Evolutionary conservation across 2,888 invertebrate genomes (phyloP).

Genomic region (Petrolisthes manimaculis): DNA sequence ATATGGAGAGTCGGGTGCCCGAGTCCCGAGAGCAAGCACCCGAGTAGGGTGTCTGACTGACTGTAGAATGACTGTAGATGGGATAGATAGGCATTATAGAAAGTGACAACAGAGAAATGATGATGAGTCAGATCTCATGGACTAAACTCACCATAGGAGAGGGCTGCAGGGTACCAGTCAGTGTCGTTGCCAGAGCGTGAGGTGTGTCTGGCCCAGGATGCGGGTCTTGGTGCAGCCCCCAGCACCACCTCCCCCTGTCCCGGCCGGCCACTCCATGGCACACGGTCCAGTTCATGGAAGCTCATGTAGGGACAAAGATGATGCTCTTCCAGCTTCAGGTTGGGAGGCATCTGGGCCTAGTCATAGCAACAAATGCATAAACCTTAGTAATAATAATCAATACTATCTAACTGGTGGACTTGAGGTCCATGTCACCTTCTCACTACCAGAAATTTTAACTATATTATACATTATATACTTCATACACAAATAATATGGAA

Average conservation of each 20-base stretch:
- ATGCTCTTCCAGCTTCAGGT: slow-evolving; percentile 41
- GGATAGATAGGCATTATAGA: too few relatives aligned
- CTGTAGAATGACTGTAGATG: too few relatives aligned
- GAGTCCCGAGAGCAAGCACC: too few relatives aligned
- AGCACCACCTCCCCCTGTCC: slow-evolving; percentile 46
- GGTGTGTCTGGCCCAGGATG: slow-evolving; percentile 61
- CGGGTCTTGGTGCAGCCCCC: slow-evolving; percentile 48
- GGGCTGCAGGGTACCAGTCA: slow-evolving; percentile 63
- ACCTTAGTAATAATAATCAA: background rate
- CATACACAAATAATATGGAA: too few relatives aligned
- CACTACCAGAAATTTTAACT: too few relatives aligned
- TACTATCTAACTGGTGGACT: too few relatives aligned
- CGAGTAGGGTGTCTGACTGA: too few relatives aligned
- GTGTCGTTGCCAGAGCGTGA: slow-evolving; percentile 57
- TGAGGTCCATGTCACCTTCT: too few relatives aligned
- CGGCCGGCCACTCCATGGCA: slow-evolving; percentile 30
- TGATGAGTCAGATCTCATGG: too few relatives aligned
- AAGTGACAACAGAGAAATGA: too few relatives aligned
- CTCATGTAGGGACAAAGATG: slow-evolving; percentile 64
- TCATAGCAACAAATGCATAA: background rate
- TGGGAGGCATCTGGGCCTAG: slow-evolving; percentile 63
- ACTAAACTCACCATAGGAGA: slow-evolving; percentile 58
- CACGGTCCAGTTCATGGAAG: slow-evolving; percentile 62
- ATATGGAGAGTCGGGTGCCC: too few relatives aligned
- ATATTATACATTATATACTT: too few relatives aligned